Percentiles rank a stretch among this genome's conserved stretches.
phyloP scores from a whole-genome alignment of 1,140 invertebrate genomes.

The Temnothorax nylanderi region DNA sequence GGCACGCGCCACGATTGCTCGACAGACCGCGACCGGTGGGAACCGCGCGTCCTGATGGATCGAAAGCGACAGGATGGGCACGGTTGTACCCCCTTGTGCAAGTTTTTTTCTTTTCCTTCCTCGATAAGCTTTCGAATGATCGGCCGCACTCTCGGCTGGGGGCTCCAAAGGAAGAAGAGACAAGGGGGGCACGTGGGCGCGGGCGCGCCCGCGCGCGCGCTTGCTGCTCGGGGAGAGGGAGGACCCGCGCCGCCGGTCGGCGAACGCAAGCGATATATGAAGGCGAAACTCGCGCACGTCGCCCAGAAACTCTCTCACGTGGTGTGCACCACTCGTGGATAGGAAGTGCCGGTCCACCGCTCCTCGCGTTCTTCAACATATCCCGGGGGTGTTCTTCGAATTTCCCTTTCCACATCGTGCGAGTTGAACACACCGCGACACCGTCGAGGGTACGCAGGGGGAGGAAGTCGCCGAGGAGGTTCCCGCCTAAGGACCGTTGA shows the following conservation, averaged over 20 bases:
- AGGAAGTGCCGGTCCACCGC: conserved; percentile 36
- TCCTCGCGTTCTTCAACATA: neutral
- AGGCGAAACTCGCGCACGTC: conserved; percentile 81
- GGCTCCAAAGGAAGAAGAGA: conserved; percentile 53
- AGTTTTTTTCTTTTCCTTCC: conserved; percentile 54
- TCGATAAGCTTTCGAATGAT: conserved; percentile 61
- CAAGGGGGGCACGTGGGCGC: conserved; percentile 58
- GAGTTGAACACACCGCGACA: neutral
- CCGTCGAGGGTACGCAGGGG: neutral
- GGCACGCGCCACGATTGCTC: conserved; percentile 17
- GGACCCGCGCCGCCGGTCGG: conserved; percentile 65
- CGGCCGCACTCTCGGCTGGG: conserved; percentile 43
- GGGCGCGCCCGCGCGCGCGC: conserved; percentile 2
- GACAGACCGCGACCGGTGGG: neutral
- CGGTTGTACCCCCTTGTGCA: conserved; percentile 3
- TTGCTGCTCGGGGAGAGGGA: conserved; percentile 72
- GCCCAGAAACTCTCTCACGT: conserved; percentile 80
- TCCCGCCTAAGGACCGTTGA: neutral
- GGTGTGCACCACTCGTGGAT: conserved; percentile 50
- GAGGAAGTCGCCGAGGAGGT: neutral
- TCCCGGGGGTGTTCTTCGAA: neutral
- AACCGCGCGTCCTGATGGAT: conserved; percentile 12
- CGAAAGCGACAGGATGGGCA: neutral
- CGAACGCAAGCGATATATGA: conserved; percentile 82
- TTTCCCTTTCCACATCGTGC: neutral